Percentiles rank a stretch among this genome's conserved stretches.
These are phyloP conservation scores for Notodonta ziczac DNA, from an alignment of 2,888 invertebrate genomes.

Conservation along the genomic window DNA sequence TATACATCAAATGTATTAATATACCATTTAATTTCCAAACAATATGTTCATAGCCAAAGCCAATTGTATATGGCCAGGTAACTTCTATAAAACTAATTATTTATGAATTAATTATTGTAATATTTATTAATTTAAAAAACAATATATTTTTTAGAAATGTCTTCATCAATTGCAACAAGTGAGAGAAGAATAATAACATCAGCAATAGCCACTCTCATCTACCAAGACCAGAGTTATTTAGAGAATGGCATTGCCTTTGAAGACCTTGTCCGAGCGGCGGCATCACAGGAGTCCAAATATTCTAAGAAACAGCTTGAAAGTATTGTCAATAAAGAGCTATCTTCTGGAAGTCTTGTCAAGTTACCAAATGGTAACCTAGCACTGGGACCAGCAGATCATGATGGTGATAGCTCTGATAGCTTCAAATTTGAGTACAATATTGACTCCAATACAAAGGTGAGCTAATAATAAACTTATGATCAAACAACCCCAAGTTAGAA, in stretches of 20 bases:
- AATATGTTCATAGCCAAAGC: too few species aligned
- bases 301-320: conserved; percentile 86
- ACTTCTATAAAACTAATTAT: too few species aligned
- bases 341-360: conserved; percentile 87
- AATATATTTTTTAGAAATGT: conserved; percentile 68
- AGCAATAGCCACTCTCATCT: conserved; percentile 88
- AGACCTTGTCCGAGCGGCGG: conserved; percentile 87
- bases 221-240: conserved; percentile 88
- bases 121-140: neutral
- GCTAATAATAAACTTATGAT: neutral
- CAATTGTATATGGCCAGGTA: too few species aligned
- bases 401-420: conserved; percentile 82
- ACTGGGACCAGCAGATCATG: conserved; percentile 86
- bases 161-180: conserved; percentile 66
- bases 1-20: too few species aligned
- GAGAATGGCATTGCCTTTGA: conserved; percentile 89
- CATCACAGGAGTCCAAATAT: conserved; percentile 87
- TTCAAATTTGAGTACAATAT: conserved; percentile 74
- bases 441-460: conserved; percentile 75
- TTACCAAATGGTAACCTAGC: conserved; percentile 88
- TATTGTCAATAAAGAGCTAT: conserved; percentile 88
- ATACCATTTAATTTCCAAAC: too few species aligned
- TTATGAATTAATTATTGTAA: too few species aligned
- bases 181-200: conserved; percentile 86
- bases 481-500: too few species aligned